Base-by-base conservation (phyloP, 2,888 invertebrate species). In the Archips crataeganus region DNA sequence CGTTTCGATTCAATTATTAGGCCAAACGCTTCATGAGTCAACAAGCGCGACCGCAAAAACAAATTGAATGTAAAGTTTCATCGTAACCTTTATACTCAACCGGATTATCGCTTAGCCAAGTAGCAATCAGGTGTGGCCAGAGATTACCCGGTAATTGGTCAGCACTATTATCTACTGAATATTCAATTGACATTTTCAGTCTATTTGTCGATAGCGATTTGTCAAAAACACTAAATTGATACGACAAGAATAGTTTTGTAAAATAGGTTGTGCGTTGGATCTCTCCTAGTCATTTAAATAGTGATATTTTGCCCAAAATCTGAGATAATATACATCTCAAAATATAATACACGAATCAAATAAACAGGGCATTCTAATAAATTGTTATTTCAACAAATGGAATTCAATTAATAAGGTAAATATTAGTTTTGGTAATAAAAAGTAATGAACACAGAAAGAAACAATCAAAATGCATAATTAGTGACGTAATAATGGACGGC, bases 401-500 rank as follows among this genome's bases (percentile, higher is more conserved):
- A 54, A 23, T 54, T 23, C 3, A 6, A 54, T 54, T 23, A 54
- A 54, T 54, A 23, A 54, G 23, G 23, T 54, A 23, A 23, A 23
- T 54, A 6, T 15, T 36, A 36, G 36, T 51, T 3, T 4, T 9
- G 23, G 39, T 49, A 70, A 63, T 42, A 11, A n/a, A 42, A 70
- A 64, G 45, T 42, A 42, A 70, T 39, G 6, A 15, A 36, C 11
- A 23, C 65, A 39, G 36, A 57, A 59, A 64, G 39, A 60, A 67
- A 59, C 63, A 64, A 73, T 15, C 34, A 54, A 47, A 47, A 39
- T 59, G 47, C 59, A 39, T 60, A 60, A 74, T 74, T 65, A 69
- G 49, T 74, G 70, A 70, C 36, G 74, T 65, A 70, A 74, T 65
- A 70, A 74, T 64, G 47, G 59, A 13, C 63, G 59, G n/a, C 64